phyloP scores from a whole-genome alignment of 2,113 vertebrate genomes.

The Psittacara wagleri region DNA sequence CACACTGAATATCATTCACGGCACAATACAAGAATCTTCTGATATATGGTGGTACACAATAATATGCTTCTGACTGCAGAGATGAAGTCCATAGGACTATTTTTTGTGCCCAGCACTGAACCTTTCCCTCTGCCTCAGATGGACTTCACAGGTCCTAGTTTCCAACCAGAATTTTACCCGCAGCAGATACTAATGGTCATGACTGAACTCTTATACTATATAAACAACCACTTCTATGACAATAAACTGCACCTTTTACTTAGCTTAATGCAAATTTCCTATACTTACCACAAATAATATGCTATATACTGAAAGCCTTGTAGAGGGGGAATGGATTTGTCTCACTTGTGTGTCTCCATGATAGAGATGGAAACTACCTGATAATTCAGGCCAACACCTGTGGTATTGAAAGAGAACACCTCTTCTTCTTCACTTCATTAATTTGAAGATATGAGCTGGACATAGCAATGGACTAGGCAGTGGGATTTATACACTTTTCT shows the following conservation, averaged over 20 bases:
- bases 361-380: not conserved
- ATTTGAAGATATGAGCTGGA: rapidly evolving
- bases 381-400: not conserved
- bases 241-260: not conserved
- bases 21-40: not conserved
- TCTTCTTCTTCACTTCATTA: not conserved
- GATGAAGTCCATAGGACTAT: not conserved
- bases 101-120: not conserved
- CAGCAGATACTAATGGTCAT: not conserved
- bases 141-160: not conserved
- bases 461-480: not conserved
- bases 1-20: not conserved
- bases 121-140: not conserved
- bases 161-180: not conserved
- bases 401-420: not conserved
- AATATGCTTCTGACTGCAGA: not conserved
- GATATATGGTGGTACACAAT: rapidly evolving
- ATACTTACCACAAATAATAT: not conserved
- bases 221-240: not conserved
- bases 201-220: not conserved
- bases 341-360: not conserved
- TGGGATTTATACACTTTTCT: not conserved
- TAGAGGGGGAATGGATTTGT: not conserved
- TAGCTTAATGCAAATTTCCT: not conserved
- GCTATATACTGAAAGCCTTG: not conserved